A percentile compares a stretch with the other conserved stretches of the same genome.
Evolutionary conservation across 2,113 vertebrate genomes (phyloP).

Genomic region (Oreochromis aureus): DNA sequence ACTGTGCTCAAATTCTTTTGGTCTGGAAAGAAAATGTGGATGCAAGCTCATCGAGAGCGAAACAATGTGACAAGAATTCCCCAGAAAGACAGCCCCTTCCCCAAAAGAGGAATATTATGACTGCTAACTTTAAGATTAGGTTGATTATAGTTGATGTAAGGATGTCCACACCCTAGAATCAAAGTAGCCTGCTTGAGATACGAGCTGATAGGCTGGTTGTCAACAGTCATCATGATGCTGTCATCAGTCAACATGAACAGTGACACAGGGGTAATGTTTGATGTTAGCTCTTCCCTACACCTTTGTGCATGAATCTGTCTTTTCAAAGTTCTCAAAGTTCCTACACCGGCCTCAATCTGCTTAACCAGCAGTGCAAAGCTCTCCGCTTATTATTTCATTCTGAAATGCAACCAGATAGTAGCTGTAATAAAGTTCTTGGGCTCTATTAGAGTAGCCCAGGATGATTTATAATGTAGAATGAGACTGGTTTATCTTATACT

Average conservation of each 20-base stretch:
- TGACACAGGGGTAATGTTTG: not conserved
- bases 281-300: not conserved
- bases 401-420: not conserved
- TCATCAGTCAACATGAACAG: not conserved
- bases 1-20: not conserved
- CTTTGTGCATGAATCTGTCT: not conserved
- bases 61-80: not conserved
- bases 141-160: not conserved
- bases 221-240: conserved; percentile 20
- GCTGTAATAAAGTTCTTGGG: not conserved
- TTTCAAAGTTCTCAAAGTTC: not conserved
- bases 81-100: not conserved
- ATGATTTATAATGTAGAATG: not conserved
- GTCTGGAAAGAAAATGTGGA: not conserved
- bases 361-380: not conserved
- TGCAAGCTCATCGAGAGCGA: not conserved
- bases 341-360: not conserved
- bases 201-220: conserved; percentile 31
- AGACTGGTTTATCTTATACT: not conserved
- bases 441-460: not conserved
- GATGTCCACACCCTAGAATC: not conserved
- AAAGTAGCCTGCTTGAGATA: not conserved
- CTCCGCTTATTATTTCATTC: not conserved
- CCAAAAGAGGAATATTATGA: not conserved
- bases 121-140: not conserved